Conservation (phyloP, 1,140 invertebrate genomes). For the Leptopilina clavipes region DNA sequence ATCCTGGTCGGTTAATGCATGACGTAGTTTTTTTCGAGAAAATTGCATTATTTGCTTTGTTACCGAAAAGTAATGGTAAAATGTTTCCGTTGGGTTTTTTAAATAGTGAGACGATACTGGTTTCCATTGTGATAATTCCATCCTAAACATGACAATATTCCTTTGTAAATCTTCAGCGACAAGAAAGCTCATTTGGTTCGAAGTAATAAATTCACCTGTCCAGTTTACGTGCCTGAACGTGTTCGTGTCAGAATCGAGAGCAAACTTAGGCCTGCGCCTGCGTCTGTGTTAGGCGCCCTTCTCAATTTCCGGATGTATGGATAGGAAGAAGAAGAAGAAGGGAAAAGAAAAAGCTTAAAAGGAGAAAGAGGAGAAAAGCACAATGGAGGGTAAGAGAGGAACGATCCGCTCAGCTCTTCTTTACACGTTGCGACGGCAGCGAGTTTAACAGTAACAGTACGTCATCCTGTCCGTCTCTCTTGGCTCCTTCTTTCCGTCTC, state of each 20-base stretch:
- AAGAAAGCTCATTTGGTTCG: not conserved
- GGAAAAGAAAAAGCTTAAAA: conserved; percentile 5
- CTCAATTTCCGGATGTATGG: not conserved
- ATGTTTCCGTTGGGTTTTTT: no score
- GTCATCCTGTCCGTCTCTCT: conserved; percentile 53
- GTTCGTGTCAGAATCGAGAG: conserved; percentile 13
- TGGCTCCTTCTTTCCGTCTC: conserved; percentile 46
- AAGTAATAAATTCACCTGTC: conserved; percentile 1
- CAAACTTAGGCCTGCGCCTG: not conserved
- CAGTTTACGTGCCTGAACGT: not conserved
- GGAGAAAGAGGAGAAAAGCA: not conserved
- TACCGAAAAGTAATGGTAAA: no score
- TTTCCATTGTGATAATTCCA: no score
- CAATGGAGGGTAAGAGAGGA: conserved; percentile 61
- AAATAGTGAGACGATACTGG: no score
- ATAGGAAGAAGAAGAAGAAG: conserved; percentile 19
- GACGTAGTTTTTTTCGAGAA: no score
- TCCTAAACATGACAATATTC: no score
- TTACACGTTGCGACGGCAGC: conserved; percentile 54
- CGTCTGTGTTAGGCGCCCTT: not conserved
- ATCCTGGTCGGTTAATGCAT: no score
- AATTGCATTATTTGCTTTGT: no score
- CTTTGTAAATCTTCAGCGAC: not conserved
- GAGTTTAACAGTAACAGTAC: conserved; percentile 73
- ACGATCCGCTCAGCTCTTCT: conserved; percentile 29